phyloP scores from a whole-genome alignment of 2,797 vertebrate species.

The Clarias pachynema region DNA sequence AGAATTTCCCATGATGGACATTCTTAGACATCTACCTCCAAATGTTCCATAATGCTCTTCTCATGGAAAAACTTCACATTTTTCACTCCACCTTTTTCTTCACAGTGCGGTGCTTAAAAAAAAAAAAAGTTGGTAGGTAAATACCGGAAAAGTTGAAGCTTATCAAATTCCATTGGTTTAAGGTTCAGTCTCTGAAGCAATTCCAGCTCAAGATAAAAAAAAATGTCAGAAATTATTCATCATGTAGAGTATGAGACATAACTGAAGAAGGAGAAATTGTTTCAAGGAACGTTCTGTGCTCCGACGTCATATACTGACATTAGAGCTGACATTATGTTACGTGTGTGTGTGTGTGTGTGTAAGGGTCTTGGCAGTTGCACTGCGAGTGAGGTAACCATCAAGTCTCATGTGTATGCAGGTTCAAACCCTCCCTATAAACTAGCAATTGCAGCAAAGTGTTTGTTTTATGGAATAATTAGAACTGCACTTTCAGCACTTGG shows the following conservation, averaged over 20 bases:
- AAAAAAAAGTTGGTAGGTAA: background rate
- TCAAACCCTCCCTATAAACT: background rate
- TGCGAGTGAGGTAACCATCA: constrained; percentile 6
- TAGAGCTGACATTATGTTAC: constrained; percentile 16
- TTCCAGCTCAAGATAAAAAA: background rate
- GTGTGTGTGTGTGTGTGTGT: constrained; percentile 26
- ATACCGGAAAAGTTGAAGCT: background rate
- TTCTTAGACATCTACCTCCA: background rate
- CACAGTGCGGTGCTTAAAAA: no score
- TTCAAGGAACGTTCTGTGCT: constrained; percentile 15
- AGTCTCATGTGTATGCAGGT: constrained; percentile 13
- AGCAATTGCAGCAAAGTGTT: background rate
- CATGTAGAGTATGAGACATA: constrained; percentile 3
- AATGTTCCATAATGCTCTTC: background rate
- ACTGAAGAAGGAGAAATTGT: background rate
- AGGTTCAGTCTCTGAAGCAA: constrained; percentile 1
- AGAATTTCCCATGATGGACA: background rate
- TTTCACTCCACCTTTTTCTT: no score
- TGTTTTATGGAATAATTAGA: background rate
- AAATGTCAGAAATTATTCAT: background rate
- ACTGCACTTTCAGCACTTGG: background rate
- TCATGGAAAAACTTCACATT: background rate
- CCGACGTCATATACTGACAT: background rate
- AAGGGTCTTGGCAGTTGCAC: constrained; percentile 11
- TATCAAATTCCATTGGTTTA: background rate